Base-by-base conservation (phyloP, 2,888 invertebrate genomes). In the Antheraea assamensis region DNA sequence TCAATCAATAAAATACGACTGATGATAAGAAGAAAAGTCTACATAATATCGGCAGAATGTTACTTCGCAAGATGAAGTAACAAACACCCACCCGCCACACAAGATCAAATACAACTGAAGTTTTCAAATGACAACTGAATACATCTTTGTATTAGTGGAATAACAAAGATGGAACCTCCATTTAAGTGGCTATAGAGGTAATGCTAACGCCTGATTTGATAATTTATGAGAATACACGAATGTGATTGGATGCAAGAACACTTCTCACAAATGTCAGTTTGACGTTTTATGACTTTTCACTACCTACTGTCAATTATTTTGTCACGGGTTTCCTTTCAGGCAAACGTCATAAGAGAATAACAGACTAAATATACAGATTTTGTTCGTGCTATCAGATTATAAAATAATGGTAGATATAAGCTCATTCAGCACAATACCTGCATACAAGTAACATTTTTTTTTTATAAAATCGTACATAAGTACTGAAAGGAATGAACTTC, bases 21-120 rank as follows among this genome's bases (percentile, higher is more conserved):
- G 75, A 76, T 78, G 72, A 77, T 76, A 81, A 31, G 74, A 79
- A 80, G 78, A 76, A 77, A 81, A 82, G 83, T 87, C 88, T 88
- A 90, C 92, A 92, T 92, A 92, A 84, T 91, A 90, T 80, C 85
- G 81, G 83, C 78, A 81, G 84, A 80, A 77, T 78, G 83, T 82
- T 84, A 83, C 82, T 80, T 77, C 82, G 78, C 76, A 78, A 80
- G 80, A 79, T 75, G 75, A 80, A 83, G 78, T 76, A 75, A 79
- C 74, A 81, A 78, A 83, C 85, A 82, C 75, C 79, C 84, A 78
- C 78, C 80, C 78, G 71, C 76, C 76, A 79, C 84, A 78, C 83
- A 76, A 79, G 79, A 81, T 17, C 80, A 78, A 81, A 80, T 80
- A 76, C 83, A 81, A 81, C 80, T 78, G 73, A 72, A 70, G 42